phyloP scores from a whole-genome alignment of 2,888 invertebrate species.

The Drosophila leonis region DNA sequence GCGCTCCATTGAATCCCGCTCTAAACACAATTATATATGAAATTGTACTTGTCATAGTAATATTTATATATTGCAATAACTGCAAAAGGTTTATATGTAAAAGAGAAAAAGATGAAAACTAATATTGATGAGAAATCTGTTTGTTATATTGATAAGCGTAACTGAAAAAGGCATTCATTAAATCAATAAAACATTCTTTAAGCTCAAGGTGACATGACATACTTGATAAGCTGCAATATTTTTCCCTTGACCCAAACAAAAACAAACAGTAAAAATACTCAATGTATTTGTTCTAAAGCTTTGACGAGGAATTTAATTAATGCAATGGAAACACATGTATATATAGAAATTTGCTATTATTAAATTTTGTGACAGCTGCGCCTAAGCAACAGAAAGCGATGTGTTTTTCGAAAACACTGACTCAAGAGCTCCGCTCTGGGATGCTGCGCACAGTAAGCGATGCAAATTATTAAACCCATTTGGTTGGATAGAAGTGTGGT shows the following conservation, averaged over 20 bases:
- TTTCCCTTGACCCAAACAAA: slow-evolving; percentile 2
- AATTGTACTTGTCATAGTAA: slow-evolving; percentile 73
- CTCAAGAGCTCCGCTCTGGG: slow-evolving; percentile 32
- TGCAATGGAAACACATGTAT: slow-evolving; percentile 44
- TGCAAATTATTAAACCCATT: slow-evolving; percentile 17
- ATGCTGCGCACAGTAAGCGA: slow-evolving; percentile 27
- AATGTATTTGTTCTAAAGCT: slow-evolving; percentile 48
- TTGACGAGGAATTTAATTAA: slow-evolving; percentile 59
- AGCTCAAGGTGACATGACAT: slow-evolving; percentile 58
- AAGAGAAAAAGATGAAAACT: slow-evolving; percentile 51
- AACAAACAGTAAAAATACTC: slow-evolving; percentile 9
- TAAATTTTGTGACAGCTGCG: slow-evolving; percentile 57
- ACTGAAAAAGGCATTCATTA: slow-evolving; percentile 72
- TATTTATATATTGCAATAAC: slow-evolving; percentile 72
- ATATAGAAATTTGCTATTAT: slow-evolving; percentile 31
- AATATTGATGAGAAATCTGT: slow-evolving; percentile 75
- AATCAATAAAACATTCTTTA: slow-evolving; percentile 79
- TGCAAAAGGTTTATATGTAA: slow-evolving; percentile 58
- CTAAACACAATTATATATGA: slow-evolving; percentile 56
- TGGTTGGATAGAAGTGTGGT: slow-evolving; percentile 21
- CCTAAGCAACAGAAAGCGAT: slow-evolving; percentile 35
- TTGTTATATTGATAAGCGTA: slow-evolving; percentile 80
- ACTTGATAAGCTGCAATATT: background rate
- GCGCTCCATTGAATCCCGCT: slow-evolving; percentile 48
- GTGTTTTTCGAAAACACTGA: slow-evolving; percentile 33